phyloP scores from a whole-genome alignment of 2,113 vertebrate genomes.

The Pogona vitticeps region DNA sequence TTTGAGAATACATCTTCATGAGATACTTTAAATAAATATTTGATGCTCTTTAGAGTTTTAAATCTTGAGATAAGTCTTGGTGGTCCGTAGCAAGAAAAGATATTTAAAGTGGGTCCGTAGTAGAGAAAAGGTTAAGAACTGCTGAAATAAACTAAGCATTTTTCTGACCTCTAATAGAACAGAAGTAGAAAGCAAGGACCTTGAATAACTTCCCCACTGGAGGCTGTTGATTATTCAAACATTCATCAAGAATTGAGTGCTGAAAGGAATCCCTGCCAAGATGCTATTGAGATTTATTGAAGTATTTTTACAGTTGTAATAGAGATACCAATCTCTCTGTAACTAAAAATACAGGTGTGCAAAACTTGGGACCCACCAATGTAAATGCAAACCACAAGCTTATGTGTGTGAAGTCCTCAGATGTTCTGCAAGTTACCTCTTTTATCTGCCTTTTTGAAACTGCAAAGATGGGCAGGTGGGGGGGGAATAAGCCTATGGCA shows the following conservation, averaged over 20 bases:
- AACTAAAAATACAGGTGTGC: background rate
- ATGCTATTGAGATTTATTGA: background rate
- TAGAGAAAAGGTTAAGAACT: too few relatives aligned
- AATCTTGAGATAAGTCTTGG: too few relatives aligned
- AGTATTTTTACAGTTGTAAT: background rate
- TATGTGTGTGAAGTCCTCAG: background rate
- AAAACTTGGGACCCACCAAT: background rate
- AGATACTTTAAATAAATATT: too few relatives aligned
- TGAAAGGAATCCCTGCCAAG: slow-evolving; percentile 7
- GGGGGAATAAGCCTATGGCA: too few relatives aligned
- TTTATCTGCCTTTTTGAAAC: background rate
- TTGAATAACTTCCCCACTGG: slow-evolving; percentile 1
- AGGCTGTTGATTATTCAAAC: slow-evolving; percentile 4
- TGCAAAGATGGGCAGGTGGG: background rate
- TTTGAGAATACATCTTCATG: too few relatives aligned
- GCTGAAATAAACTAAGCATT: background rate
- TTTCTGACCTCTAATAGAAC: background rate
- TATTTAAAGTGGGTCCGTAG: too few relatives aligned
- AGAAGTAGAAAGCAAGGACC: background rate
- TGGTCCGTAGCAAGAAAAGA: too few relatives aligned
- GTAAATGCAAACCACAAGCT: background rate
- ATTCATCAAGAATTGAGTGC: slow-evolving; percentile 5
- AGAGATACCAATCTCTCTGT: background rate
- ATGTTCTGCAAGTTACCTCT: background rate
- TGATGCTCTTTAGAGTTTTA: too few relatives aligned